These are phyloP conservation scores for Zaprionus taronus DNA, from an alignment of 1,140 invertebrate genomes.

Conservation along the genomic window DNA sequence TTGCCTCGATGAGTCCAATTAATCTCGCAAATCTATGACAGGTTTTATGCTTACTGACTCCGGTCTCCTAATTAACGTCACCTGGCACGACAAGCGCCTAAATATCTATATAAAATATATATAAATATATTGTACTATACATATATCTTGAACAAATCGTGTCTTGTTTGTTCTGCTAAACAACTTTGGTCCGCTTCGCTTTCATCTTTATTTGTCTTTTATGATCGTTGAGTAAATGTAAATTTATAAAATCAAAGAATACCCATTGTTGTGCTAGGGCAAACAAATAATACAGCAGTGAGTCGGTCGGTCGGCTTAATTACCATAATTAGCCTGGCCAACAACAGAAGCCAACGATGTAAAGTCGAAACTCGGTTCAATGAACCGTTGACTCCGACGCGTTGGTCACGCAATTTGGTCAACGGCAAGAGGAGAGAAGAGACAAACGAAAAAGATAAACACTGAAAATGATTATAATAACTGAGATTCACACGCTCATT, in stretches of 20 bases:
- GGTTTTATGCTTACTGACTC: slow-evolving; percentile 33
- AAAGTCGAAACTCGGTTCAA: slow-evolving; percentile 50
- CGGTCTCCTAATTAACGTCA: slow-evolving; percentile 10
- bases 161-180: neutral
- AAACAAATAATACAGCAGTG: slow-evolving; percentile 29
- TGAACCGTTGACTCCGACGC: slow-evolving; percentile 52
- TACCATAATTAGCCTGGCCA: slow-evolving; percentile 68
- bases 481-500: slow-evolving; percentile 16
- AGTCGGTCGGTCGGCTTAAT: slow-evolving; percentile 43
- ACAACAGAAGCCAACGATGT: slow-evolving; percentile 22
- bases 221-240: slow-evolving; percentile 14
- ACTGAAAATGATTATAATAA: slow-evolving; percentile 32
- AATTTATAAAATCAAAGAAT: slow-evolving; percentile 57
- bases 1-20: slow-evolving; percentile 27
- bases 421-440: slow-evolving; percentile 29
- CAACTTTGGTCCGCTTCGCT: neutral
- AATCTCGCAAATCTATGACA: slow-evolving; percentile 30
- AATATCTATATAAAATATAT: neutral
- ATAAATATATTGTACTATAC: neutral
- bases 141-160: neutral
- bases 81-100: neutral
- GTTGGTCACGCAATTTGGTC: slow-evolving; percentile 66
- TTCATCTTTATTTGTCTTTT: slow-evolving; percentile 8
- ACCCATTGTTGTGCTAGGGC: slow-evolving; percentile 50
- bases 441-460: slow-evolving; percentile 10